Base-by-base conservation (phyloP, 2,888 invertebrate species). In the Sesia bembeciformis region DNA sequence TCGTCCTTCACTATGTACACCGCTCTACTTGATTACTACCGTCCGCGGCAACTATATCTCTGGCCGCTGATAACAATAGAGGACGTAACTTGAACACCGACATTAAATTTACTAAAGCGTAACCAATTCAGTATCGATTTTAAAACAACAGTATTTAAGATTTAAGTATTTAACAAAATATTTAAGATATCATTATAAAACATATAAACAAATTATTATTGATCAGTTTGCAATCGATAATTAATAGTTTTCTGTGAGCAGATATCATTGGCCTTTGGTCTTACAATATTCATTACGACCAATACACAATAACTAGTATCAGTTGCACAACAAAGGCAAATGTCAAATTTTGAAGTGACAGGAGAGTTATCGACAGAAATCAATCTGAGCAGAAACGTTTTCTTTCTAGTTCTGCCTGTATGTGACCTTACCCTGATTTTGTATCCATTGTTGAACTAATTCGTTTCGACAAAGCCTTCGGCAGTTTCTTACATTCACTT, bases 341-440 rank as follows among this genome's bases (percentile, higher is more conserved):
- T 67, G 65, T 46, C 46, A 46, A 46, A 8, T 46, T 8, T 46
- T 3, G 55, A 66, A 68, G 61, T 64, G 65, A 64, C 64, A 64
- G 62, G 57, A 64, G 59, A 62, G 63, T 66, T 65, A 63, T 62
- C 59, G 71, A 78, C 75, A 70, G 76, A 46, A 46, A 8, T 66
- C 70, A 73, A 63, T 58, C 66, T 40, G 52, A 66, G 53, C 58
- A 56, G 56, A 54, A 68, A 59, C 58, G 60, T 58, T 67, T 66
- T 65, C 67, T 69, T 72, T 70, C 66, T 61, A 63, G 61, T 58
- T 60, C 64, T 66, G 60, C 67, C 71, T 70, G 70, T 73, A 70
- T 66, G 61, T 64, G 81, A 72, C 84, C 84, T 84, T 80, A 82
- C 74, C 68, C 77, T 63, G 70, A 39, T 65, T 76, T 76, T 70